Evolutionary conservation across 35 echinoderm and acorn worm species (phyloP).

Genomic region (Apostichopus californicus): DNA sequence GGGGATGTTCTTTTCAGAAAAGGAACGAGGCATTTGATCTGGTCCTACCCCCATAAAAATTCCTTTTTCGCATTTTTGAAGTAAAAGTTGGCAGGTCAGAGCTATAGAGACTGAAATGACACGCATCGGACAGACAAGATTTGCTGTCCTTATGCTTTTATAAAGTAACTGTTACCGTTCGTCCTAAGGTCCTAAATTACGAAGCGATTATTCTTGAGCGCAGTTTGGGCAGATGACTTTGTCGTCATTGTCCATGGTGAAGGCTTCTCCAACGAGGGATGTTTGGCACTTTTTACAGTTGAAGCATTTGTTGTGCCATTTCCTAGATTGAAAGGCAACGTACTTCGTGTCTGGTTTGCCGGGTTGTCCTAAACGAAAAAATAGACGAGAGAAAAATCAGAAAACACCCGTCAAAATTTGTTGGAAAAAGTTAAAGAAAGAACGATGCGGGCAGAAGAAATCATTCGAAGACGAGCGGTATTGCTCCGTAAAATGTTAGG

Average conservation of each 20-base stretch:
- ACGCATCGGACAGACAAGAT: no score
- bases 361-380: slow-evolving; percentile 27
- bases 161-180: no score
- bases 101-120: no score
- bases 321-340: slow-evolving; percentile 63
- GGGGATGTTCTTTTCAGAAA: neutral
- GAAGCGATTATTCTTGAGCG: slow-evolving; percentile 53
- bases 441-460: no score
- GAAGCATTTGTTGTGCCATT: slow-evolving; percentile 78
- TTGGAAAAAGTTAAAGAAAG: no score
- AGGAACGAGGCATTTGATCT: neutral
- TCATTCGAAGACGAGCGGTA: no score
- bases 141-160: no score
- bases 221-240: slow-evolving; percentile 70
- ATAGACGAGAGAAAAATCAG: no score
- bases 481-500: no score
- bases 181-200: neutral
- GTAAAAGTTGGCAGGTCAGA: no score
- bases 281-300: slow-evolving; percentile 68
- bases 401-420: no score
- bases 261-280: slow-evolving; percentile 66
- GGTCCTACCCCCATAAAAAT: neutral
- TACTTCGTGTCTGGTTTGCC: slow-evolving; percentile 60
- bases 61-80: neutral
- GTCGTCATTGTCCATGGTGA: slow-evolving; percentile 69